Percentiles rank a stretch among this genome's conserved stretches.
Conservation (phyloP, 1,140 invertebrate species). For the Drosophila aff. region DNA sequence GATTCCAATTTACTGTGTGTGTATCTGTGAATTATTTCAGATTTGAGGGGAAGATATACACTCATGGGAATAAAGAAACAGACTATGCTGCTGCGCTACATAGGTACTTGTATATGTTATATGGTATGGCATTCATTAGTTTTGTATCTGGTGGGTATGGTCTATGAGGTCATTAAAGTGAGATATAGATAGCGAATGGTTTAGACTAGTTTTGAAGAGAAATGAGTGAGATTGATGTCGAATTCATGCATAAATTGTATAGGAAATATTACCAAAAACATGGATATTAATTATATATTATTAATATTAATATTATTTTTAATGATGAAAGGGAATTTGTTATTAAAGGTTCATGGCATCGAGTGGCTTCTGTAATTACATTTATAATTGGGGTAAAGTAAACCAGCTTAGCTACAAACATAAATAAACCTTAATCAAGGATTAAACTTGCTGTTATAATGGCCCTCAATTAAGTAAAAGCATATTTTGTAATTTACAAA, state of each 20-base stretch:
- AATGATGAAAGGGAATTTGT: neutral
- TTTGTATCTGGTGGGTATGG: slow-evolving; percentile 16
- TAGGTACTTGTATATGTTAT: neutral
- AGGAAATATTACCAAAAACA: neutral
- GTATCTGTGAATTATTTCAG: slow-evolving; percentile 29
- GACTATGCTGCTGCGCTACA: slow-evolving; percentile 16
- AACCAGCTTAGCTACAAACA: neutral
- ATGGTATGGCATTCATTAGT: neutral
- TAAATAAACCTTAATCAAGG: neutral
- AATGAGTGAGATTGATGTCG: neutral
- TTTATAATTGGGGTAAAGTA: neutral
- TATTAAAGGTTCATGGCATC: neutral
- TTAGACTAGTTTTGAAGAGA: neutral
- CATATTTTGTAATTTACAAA: neutral
- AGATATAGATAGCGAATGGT: slow-evolving; percentile 25
- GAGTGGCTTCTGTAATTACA: neutral
- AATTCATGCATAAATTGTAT: neutral
- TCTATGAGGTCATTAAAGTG: slow-evolving; percentile 40
- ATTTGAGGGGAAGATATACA: slow-evolving; percentile 36
- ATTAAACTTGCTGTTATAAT: neutral
- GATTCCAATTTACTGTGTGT: slow-evolving; percentile 19
- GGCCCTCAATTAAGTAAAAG: neutral
- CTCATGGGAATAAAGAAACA: slow-evolving; percentile 48
- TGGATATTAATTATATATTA: neutral
- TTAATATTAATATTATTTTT: neutral